phyloP scores from a whole-genome alignment of 2,888 invertebrate genomes.

The Aspidiotus rigidus region DNA sequence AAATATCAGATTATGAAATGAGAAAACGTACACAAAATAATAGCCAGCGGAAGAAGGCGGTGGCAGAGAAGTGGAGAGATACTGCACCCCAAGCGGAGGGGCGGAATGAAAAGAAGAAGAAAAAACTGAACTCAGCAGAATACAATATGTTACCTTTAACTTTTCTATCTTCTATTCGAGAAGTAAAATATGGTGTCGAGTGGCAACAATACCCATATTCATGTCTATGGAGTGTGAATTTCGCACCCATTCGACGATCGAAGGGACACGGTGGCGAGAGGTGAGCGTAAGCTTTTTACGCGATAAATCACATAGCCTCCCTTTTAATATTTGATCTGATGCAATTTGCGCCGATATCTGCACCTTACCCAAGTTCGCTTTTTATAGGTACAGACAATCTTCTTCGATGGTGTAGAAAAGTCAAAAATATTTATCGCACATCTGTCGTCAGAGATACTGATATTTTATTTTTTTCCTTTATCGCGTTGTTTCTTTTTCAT shows the following conservation, averaged over 20 bases:
- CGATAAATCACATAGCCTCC: conserved; percentile 30
- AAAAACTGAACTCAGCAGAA: conserved; percentile 27
- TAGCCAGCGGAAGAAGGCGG: conserved; percentile 6
- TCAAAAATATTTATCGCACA: conserved; percentile 31
- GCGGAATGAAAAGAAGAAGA: background rate
- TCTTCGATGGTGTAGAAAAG: conserved; percentile 25
- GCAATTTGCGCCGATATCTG: conserved; percentile 27
- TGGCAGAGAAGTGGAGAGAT: no score
- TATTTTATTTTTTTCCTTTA: no score
- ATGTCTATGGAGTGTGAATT: conserved; percentile 25
- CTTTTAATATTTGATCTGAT: conserved; percentile 32
- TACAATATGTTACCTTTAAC: conserved; percentile 34
- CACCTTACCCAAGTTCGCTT: conserved; percentile 15
- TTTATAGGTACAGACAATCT: conserved; percentile 28
- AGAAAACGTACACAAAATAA: conserved; percentile 27
- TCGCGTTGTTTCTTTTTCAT: no score
- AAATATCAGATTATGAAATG: conserved; percentile 18
- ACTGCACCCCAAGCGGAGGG: background rate
- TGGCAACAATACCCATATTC: conserved; percentile 30
- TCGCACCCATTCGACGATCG: conserved; percentile 20
- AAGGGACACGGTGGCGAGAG: conserved; percentile 12
- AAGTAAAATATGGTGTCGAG: conserved; percentile 31
- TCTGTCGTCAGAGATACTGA: conserved; percentile 6
- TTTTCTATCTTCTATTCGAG: conserved; percentile 29
- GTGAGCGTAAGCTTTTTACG: conserved; percentile 30